A percentile compares a stretch with the other conserved stretches of the same genome.
phyloP scores from a whole-genome alignment of 2,113 vertebrate genomes.

The Carollia perspicillata region DNA sequence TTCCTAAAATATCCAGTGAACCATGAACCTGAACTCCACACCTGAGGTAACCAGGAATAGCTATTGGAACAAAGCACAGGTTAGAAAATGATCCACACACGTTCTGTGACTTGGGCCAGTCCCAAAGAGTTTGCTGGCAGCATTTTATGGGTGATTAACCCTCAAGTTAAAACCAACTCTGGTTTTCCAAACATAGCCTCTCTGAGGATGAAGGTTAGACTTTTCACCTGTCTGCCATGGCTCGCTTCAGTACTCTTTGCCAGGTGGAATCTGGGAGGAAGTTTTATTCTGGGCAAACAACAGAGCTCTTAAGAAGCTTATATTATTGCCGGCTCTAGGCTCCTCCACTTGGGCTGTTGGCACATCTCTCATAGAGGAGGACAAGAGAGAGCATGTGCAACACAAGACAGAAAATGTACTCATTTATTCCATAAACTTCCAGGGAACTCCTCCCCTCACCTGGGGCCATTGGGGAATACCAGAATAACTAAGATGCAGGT shows the following conservation, averaged over 20 bases:
- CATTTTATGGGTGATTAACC: conserved; percentile 73
- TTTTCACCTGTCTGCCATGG: conserved; percentile 51
- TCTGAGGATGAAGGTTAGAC: not conserved
- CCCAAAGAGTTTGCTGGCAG: conserved; percentile 28
- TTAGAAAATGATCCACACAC: conserved; percentile 43
- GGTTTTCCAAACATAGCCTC: conserved; percentile 74
- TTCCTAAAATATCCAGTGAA: conserved; percentile 74
- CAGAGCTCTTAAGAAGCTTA: conserved; percentile 5
- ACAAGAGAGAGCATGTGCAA: not conserved
- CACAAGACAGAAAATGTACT: not conserved
- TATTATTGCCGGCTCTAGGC: not conserved
- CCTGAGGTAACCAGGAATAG: conserved; percentile 72
- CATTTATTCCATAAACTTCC: not conserved
- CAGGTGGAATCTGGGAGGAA: not conserved
- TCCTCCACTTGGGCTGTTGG: not conserved
- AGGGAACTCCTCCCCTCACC: not conserved
- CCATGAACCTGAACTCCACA: conserved; percentile 64
- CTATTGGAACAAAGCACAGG: conserved; percentile 48
- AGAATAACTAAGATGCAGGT: not conserved
- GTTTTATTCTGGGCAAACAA: not conserved
- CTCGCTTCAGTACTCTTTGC: not conserved
- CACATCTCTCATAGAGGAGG: not conserved
- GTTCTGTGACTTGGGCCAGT: not conserved
- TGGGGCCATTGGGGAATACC: not conserved
- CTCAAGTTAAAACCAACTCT: conserved; percentile 73